Percentiles rank a stretch among this genome's conserved stretches.
Evolutionary conservation across 2,888 invertebrate genomes (phyloP).

Genomic region (Heliconius hortense): DNA sequence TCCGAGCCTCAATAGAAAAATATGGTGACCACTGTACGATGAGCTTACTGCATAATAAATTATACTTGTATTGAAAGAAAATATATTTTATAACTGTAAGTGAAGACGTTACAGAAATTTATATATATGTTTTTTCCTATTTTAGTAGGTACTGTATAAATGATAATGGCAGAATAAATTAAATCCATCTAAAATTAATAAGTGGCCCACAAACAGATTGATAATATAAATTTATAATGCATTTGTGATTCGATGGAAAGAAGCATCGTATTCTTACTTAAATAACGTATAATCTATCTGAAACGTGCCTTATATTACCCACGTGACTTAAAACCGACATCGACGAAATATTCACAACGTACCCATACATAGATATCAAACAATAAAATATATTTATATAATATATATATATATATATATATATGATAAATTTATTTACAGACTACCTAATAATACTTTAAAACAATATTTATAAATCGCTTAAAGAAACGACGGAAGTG

Average conservation of each 20-base stretch:
- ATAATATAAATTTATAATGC: conserved; percentile 5
- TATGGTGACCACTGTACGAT: conserved; percentile 39
- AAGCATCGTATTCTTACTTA: conserved; percentile 20
- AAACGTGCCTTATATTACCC: conserved; percentile 36
- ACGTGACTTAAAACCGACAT: conserved; percentile 42
- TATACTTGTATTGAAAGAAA: conserved; percentile 12
- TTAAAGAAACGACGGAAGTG: conserved; percentile 60
- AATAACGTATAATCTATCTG: conserved; percentile 24
- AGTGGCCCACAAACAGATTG: conserved; percentile 17
- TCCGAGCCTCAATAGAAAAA: conserved; percentile 40
- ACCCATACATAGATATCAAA: conserved; percentile 43
- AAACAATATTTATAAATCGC: conserved; percentile 78
- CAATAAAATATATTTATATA: conserved; percentile 55
- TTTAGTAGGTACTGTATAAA: conserved; percentile 8
- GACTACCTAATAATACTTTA: conserved; percentile 79
- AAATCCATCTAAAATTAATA: conserved; percentile 1
- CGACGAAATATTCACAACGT: conserved; percentile 37
- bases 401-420: too few relatives aligned
- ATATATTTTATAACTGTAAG: conserved; percentile 25
- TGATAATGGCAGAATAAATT: conserved; percentile 19
- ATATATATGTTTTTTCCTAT: conserved; percentile 9
- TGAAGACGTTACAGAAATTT: conserved; percentile 22
- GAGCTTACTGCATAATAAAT: conserved; percentile 5
- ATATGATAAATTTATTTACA: conserved; percentile 76
- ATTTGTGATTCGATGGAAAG: conserved; percentile 17